A percentile compares a stretch with the other conserved stretches of the same genome.
phyloP scores from a whole-genome alignment of 2,888 invertebrate genomes.

The Acrocyrtus sp. region DNA sequence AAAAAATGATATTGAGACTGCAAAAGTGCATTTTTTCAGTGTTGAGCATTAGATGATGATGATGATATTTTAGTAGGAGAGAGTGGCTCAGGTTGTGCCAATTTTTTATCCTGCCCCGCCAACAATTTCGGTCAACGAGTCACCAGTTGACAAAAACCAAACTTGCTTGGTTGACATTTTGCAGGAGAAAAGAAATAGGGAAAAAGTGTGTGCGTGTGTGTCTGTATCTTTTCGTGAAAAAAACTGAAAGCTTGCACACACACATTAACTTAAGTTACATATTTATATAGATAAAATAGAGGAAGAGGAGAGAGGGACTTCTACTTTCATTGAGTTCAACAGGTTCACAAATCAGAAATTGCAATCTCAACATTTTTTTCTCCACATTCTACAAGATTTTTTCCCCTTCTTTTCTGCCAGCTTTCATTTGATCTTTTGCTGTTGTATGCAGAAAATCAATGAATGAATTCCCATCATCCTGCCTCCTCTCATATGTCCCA shows the following conservation, averaged over 20 bases:
- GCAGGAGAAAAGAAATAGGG: conserved; percentile 23
- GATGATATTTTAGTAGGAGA: conserved; percentile 33
- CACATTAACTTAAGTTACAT: too few relatives aligned
- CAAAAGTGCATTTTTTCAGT: conserved; percentile 46
- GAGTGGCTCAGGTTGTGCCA: conserved; percentile 47
- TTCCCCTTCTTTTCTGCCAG: conserved; percentile 53
- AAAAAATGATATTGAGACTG: conserved; percentile 39
- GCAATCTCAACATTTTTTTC: conserved; percentile 60
- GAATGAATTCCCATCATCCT: conserved; percentile 47
- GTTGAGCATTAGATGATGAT: too few relatives aligned
- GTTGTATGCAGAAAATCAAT: conserved; percentile 55
- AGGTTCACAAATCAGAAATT: conserved; percentile 62
- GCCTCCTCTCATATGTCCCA: background rate
- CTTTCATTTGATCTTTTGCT: conserved; percentile 56
- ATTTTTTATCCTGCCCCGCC: conserved; percentile 53
- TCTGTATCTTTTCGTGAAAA: conserved; percentile 34
- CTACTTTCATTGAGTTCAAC: conserved; percentile 59
- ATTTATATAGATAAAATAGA: conserved; percentile 26
- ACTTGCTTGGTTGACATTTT: conserved; percentile 58
- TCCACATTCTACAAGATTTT: conserved; percentile 56
- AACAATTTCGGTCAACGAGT: conserved; percentile 54
- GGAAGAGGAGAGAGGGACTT: conserved; percentile 38
- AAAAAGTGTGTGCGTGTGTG: conserved; percentile 39
- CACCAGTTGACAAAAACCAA: conserved; percentile 55
- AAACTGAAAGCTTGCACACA: conserved; percentile 27